Evolutionary conservation across 1,140 invertebrate species (phyloP), one percentile per base, ranked within the genome.

Genomic region (Phocides pigmalion): DNA sequence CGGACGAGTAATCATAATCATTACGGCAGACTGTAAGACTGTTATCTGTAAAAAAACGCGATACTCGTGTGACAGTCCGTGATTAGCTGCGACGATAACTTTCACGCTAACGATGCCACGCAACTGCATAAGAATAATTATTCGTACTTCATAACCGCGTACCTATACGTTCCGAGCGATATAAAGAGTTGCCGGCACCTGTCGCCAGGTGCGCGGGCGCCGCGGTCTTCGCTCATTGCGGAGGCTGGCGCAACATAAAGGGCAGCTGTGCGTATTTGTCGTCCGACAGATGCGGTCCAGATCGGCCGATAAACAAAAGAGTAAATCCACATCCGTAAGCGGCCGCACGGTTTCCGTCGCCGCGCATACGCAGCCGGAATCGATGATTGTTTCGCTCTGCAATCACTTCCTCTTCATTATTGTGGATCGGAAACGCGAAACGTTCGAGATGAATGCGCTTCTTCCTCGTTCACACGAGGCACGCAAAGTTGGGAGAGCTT

Each of bases 231-330:
- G 70, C 79, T 68, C 66, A 72, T 68, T 35, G 51, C 51, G 64
- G 79, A 82, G 74, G 77, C 67, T 76, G 61, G 71, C 49, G 67
- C 71, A 74, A 75, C 78, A 82, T 80, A 85, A 81, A 81, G 72
- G 80, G 82, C 86, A 89, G 86, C 85, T 88, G 85, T 74, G 61
- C 62, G 67, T 59, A 68, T 82, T 79, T 82, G 83, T 82, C 82
- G 81, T 68, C 68, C 69, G 85, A 84, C 88, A 90, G 86, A 88
- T 90, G 88, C 76, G 79, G 78, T 88, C 82, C 86, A 84, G 84
- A 84, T 88, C 78, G 79, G 35, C 58, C 73, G 82, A 84, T 82
- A 82, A 84, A 87, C 81, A 85, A 87, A 85, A 81, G 77, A 88
- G 81, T 72, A 87, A 82, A 80, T 82, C 82, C 68, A 82, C 81